Conservation (phyloP, 2,113 vertebrate genomes). For the Sylvietta virens region DNA sequence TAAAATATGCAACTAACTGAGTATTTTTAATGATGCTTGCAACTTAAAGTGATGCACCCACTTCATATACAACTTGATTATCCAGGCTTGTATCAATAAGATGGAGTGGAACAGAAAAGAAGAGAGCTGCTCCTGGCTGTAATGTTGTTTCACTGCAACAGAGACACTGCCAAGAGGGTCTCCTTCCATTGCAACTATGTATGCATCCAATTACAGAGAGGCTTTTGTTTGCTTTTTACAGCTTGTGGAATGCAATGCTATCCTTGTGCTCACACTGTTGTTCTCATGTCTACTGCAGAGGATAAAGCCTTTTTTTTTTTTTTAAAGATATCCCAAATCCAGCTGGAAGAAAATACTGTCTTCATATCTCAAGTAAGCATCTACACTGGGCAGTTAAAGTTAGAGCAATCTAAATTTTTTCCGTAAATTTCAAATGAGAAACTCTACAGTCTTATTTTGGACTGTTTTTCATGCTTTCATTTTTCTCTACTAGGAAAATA, state of each 20-base stretch:
- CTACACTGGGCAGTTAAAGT: not conserved
- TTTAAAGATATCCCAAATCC: not conserved
- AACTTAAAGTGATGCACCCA: not conserved
- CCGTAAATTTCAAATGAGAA: not conserved
- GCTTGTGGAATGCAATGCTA: not conserved
- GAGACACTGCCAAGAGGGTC: not conserved
- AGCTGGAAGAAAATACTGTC: not conserved
- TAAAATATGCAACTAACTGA: not conserved
- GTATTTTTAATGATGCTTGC: not conserved
- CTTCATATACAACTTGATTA: not conserved
- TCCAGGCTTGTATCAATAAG: not conserved
- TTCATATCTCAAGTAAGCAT: not conserved
- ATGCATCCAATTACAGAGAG: not conserved
- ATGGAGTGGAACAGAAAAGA: not conserved
- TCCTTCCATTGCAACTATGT: not conserved
- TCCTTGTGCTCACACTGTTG: not conserved
- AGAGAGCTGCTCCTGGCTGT: not conserved
- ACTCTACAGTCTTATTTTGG: not conserved
- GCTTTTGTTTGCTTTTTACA: not conserved
- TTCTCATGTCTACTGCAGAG: not conserved
- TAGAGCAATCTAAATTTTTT: not conserved
- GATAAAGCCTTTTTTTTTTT: not conserved
- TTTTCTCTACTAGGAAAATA: not conserved
- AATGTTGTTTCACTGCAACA: not conserved
- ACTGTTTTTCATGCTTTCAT: not conserved